Percentiles rank a stretch among this genome's conserved stretches.
These are phyloP conservation scores for Synergus itoensis DNA, from an alignment of 2,888 invertebrate genomes.

Conservation along the genomic window DNA sequence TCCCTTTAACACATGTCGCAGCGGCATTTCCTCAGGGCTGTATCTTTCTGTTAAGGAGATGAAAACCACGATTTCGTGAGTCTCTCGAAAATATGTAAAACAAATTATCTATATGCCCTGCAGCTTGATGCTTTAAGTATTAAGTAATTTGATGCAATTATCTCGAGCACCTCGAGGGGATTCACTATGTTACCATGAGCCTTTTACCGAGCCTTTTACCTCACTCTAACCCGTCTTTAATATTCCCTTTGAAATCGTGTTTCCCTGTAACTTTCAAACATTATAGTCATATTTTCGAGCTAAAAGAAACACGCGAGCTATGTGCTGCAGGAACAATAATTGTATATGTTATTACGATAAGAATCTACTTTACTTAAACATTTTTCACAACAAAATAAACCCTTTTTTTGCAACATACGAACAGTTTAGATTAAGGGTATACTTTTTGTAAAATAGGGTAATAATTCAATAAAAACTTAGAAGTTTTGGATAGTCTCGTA, in stretches of 20 bases:
- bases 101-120: not conserved
- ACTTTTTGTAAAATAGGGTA: not conserved
- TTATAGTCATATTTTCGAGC: not conserved
- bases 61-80: not conserved
- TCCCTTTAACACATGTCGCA: not conserved
- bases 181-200: not conserved
- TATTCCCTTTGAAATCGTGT: not conserved
- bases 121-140: not conserved
- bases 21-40: not conserved
- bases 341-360: not conserved
- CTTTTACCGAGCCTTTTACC: not conserved
- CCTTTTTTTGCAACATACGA: not conserved
- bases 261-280: not conserved
- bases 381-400: not conserved
- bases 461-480: not conserved
- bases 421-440: too few species aligned
- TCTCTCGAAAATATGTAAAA: not conserved
- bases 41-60: not conserved
- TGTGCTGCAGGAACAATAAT: not conserved
- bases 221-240: not conserved
- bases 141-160: slow-evolving; percentile 28
- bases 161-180: not conserved
- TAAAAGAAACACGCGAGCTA: not conserved
- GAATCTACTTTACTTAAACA: not conserved
- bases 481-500: too few species aligned